Base-by-base conservation (phyloP, 2,113 vertebrate genomes). In the Salvelinus namaycush region DNA sequence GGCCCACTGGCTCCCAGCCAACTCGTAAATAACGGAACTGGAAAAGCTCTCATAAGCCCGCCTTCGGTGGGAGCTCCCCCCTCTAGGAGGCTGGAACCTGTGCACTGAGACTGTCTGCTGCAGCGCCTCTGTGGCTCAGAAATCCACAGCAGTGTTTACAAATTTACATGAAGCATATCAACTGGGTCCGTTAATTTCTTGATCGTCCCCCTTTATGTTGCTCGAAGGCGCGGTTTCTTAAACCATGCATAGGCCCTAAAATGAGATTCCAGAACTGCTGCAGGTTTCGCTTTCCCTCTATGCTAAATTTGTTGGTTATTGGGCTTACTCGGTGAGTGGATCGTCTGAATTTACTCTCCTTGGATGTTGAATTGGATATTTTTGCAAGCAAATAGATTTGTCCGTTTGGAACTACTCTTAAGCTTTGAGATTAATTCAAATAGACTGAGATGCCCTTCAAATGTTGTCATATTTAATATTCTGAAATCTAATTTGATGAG, bases 1-100 rank as follows among this genome's bases (percentile, higher is more conserved):
- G 75, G 65, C 80, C 70, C 76, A 78, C 77, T 76, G 79, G 88
- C 78, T 34, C 34, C 34, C 34, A 34, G 6, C 5, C 34, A 5
- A 34, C 34, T 34, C 34, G 34, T 89, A 87, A 88, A 90, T 87
- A 84, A 86, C 77, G 74, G 20, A 51, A 73, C 77, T 7, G 29
- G 20, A 72, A 74, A 29, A 54, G 70, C 31, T 78, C 68, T 69
- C 74, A 67, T 71, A 68, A 62, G 49, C 72, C n/a, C 8, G n/a
- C 48, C 67, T 76, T 65, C 39, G 29, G 64, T 75, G 68, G 51
- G 83, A 69, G 11, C 69, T 54, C 76, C 74, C 70, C 69, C 48
- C 76, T 83, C 67, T 31, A 76, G 70, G 27, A 72, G 29, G 18
- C 22, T 0, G 72, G 69, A 29, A 71, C 70, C 16, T 72, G 72